phyloP scores from a whole-genome alignment of 2,888 invertebrate genomes.

The Gerris lacustris region DNA sequence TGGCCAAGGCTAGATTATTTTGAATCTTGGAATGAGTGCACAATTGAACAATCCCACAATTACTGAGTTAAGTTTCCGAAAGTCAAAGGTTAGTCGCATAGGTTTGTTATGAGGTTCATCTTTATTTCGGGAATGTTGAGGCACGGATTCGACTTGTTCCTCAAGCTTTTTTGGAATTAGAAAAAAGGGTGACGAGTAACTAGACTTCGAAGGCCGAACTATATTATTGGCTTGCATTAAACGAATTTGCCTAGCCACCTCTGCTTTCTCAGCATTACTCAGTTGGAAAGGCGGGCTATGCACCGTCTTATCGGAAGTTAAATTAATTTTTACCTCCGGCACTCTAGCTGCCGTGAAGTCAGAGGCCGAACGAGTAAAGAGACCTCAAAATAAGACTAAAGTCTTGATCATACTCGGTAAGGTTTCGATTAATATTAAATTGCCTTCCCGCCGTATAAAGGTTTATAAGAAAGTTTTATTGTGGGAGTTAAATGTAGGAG shows the following conservation, averaged over 20 bases:
- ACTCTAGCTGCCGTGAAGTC: not conserved
- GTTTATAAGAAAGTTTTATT: not conserved
- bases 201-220: not conserved
- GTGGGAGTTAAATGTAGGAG: not conserved
- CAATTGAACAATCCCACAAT: not conserved
- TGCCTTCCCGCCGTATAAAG: not conserved
- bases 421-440: not conserved
- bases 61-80: not conserved
- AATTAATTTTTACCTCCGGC: not conserved
- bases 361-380: not conserved
- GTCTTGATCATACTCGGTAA: not conserved
- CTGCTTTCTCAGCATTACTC: not conserved
- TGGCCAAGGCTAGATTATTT: too few species aligned
- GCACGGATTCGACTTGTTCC: not conserved
- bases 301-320: not conserved
- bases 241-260: not conserved
- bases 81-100: not conserved
- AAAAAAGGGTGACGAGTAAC: not conserved
- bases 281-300: not conserved
- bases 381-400: not conserved
- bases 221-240: not conserved
- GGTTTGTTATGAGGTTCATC: not conserved
- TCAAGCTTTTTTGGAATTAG: not conserved
- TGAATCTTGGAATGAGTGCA: too few species aligned
- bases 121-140: not conserved